Evolutionary conservation across 2,888 invertebrate genomes (phyloP).

Genomic region (Patella ulyssiponensis): DNA sequence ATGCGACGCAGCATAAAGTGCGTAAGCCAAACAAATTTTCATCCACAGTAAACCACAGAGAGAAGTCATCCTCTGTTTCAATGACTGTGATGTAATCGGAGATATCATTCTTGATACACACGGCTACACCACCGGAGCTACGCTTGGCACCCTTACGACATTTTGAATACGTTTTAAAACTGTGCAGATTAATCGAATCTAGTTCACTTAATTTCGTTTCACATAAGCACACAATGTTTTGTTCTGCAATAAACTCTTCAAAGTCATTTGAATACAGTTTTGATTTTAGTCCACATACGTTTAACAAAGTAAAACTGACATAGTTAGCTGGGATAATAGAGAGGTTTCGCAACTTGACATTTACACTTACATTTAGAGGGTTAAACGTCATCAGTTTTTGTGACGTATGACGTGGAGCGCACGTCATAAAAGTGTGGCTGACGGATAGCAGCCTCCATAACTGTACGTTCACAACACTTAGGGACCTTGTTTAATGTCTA

Average conservation of each 20-base stretch:
- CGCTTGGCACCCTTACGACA: background rate
- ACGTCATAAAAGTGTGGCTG: too few species aligned
- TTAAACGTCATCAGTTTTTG: too few species aligned
- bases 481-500: too few species aligned
- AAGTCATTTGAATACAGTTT: background rate
- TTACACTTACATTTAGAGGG: too few species aligned
- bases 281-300: background rate
- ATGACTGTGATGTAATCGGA: background rate
- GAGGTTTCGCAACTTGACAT: too few species aligned
- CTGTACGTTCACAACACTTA: too few species aligned
- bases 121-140: background rate
- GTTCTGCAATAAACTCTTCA: background rate
- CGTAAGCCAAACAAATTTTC: background rate
- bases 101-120: background rate
- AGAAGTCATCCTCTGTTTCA: background rate
- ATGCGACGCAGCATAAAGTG: background rate
- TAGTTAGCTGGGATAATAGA: background rate
- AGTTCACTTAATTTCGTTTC: background rate
- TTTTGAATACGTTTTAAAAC: background rate
- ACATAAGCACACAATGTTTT: background rate
- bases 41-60: background rate
- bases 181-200: background rate
- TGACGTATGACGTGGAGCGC: too few species aligned
- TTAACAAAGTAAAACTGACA: background rate
- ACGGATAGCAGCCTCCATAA: too few species aligned